A percentile compares a stretch with the other conserved stretches of the same genome.
These are phyloP conservation scores for Nebria salina DNA, from an alignment of 2,888 invertebrate species.

Conservation along the genomic window DNA sequence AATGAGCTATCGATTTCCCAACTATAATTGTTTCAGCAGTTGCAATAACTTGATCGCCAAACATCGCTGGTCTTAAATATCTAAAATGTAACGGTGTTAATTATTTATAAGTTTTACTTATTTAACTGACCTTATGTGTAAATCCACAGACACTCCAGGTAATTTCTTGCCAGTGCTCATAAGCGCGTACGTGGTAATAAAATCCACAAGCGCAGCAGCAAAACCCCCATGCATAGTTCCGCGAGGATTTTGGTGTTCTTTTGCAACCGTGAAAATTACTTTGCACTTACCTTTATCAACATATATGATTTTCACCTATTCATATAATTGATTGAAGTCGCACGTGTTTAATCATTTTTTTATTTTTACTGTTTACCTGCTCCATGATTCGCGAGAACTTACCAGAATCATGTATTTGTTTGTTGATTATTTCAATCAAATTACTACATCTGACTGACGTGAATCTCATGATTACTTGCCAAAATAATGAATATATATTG, in stretches of 20 bases:
- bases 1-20: slow-evolving; percentile 63
- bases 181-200: slow-evolving; percentile 81
- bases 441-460: too few species aligned
- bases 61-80: slow-evolving; percentile 76
- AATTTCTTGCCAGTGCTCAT: slow-evolving; percentile 70
- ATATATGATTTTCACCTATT: slow-evolving; percentile 56
- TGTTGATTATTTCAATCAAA: too few species aligned
- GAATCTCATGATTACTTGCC: too few species aligned
- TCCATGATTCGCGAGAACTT: not conserved
- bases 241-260: slow-evolving; percentile 78
- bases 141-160: slow-evolving; percentile 84
- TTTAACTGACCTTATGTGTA: slow-evolving; percentile 77
- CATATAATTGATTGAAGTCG: not conserved
- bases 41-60: slow-evolving; percentile 79
- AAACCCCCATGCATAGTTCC: slow-evolving; percentile 89
- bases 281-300: slow-evolving; percentile 76
- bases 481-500: too few species aligned
- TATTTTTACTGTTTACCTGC: not conserved
- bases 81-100: slow-evolving; percentile 62
- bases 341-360: not conserved
- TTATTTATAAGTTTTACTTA: not conserved
- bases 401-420: not conserved
- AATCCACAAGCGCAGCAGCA: slow-evolving; percentile 81
- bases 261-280: slow-evolving; percentile 78
- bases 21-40: slow-evolving; percentile 78